phyloP scores from a whole-genome alignment of 2,113 vertebrate species.

The Brachypodius melanocephalos region DNA sequence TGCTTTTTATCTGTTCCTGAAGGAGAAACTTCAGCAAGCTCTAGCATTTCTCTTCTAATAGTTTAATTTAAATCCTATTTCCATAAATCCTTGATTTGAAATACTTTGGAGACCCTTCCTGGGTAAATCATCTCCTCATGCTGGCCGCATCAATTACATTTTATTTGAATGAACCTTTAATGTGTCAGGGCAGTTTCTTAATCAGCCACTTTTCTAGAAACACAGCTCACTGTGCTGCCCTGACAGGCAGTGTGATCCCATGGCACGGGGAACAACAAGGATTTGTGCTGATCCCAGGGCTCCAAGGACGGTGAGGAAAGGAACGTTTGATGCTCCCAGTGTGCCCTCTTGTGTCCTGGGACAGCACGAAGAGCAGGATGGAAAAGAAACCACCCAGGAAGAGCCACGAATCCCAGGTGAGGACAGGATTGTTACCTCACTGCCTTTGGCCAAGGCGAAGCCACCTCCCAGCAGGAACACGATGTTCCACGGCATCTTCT shows the following conservation, averaged over 20 bases:
- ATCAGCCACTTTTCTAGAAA: neutral
- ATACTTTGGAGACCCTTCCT: neutral
- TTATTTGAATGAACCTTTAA: neutral
- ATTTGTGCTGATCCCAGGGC: neutral
- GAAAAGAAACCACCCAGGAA: neutral
- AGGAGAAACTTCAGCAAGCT: neutral
- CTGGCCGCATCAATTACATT: neutral
- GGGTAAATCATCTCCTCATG: neutral
- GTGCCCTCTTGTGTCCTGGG: constrained; percentile 48
- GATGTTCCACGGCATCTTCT: constrained; percentile 92
- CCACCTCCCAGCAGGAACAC: constrained; percentile 89
- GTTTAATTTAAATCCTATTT: neutral
- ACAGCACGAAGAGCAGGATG: neutral
- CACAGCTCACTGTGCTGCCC: neutral
- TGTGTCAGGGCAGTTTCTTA: neutral
- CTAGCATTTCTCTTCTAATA: neutral
- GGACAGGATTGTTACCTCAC: constrained; percentile 79
- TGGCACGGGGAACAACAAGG: accelerated
- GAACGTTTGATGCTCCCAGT: neutral
- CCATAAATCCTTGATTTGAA: neutral
- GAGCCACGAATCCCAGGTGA: neutral
- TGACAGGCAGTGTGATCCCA: neutral
- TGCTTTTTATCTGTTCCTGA: neutral
- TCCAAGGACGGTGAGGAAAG: neutral
- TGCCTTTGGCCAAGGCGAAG: constrained; percentile 88